phyloP scores from a whole-genome alignment of 2,113 vertebrate species.

The Castor canadensis region DNA sequence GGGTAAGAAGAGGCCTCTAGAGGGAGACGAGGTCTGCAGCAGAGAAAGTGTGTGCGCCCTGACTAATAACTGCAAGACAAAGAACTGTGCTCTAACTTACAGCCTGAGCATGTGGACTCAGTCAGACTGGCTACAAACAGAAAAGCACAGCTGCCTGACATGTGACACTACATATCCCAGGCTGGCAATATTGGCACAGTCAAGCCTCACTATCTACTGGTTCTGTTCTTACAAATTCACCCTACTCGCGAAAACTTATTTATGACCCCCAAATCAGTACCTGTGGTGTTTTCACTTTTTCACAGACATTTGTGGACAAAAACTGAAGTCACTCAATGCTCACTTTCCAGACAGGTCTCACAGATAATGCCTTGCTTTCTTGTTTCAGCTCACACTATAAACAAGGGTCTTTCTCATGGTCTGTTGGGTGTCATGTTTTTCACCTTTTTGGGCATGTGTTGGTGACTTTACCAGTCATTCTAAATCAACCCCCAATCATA shows the following conservation, averaged over 20 bases:
- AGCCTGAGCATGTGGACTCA: neutral
- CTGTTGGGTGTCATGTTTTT: neutral
- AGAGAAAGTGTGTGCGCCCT: neutral
- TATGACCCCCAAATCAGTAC: neutral
- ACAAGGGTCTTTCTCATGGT: neutral
- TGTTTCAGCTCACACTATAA: neutral
- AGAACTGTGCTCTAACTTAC: neutral
- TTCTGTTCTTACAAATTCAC: neutral
- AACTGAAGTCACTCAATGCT: neutral
- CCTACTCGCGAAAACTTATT: neutral
- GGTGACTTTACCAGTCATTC: neutral
- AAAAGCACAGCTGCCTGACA: neutral
- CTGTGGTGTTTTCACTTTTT: neutral
- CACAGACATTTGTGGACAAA: neutral
- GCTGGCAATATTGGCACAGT: too few relatives aligned
- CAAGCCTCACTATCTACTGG: neutral
- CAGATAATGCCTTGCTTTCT: neutral
- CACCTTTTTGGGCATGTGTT: neutral
- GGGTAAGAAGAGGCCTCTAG: neutral
- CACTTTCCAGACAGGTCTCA: accelerated
- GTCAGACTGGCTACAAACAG: neutral
- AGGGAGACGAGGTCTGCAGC: neutral
- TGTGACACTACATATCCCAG: too few relatives aligned
- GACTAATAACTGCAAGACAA: neutral
- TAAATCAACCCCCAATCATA: neutral